phyloP scores from a whole-genome alignment of 2,113 vertebrate species.

The Ardeotis arabs region DNA sequence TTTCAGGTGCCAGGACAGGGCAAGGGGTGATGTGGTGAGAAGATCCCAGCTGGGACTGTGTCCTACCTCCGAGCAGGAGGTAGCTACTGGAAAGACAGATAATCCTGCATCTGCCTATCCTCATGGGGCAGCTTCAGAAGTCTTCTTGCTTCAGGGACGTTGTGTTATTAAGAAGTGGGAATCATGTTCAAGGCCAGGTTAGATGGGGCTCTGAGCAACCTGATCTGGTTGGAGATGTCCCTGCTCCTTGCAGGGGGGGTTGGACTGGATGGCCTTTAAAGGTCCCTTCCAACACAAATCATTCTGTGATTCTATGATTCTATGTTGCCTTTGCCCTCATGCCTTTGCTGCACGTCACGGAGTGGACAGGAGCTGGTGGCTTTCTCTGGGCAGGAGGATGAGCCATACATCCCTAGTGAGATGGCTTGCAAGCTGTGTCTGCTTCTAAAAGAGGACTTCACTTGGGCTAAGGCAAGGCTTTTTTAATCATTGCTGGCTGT shows the following conservation, averaged over 20 bases:
- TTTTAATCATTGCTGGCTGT: neutral
- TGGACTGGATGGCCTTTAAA: too few relatives aligned
- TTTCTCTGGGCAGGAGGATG: neutral
- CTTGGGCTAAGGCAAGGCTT: neutral
- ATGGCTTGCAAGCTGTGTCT: neutral
- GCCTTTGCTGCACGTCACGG: neutral
- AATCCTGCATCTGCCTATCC: neutral
- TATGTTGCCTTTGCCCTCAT: neutral
- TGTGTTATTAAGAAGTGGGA: neutral
- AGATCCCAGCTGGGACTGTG: neutral
- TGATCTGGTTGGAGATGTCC: too few relatives aligned
- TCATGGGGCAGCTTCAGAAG: neutral
- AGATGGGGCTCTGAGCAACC: too few relatives aligned
- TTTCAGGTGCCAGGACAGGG: neutral
- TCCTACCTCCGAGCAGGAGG: neutral
- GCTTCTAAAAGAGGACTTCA: neutral
- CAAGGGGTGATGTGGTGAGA: neutral
- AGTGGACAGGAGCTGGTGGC: neutral
- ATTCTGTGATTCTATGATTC: too few relatives aligned
- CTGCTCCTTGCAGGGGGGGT: too few relatives aligned
- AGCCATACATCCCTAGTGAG: neutral
- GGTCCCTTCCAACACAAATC: too few relatives aligned
- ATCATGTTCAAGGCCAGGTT: too few relatives aligned
- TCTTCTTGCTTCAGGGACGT: neutral
- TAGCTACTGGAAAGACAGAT: neutral